These are phyloP conservation scores for Microtus montanus DNA, from an alignment of 2,113 vertebrate genomes.

Conservation along the genomic window DNA sequence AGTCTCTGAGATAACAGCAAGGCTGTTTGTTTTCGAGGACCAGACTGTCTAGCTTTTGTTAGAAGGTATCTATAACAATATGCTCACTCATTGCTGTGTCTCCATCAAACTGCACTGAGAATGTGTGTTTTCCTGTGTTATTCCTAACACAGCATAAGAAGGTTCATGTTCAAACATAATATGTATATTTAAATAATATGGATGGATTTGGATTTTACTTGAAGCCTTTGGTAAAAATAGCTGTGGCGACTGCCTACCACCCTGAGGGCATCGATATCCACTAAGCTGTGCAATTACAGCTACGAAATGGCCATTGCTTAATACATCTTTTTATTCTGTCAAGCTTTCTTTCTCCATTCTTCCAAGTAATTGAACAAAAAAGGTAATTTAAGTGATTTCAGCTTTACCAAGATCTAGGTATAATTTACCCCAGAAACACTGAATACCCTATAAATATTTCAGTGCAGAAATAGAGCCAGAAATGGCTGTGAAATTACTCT, in stretches of 20 bases:
- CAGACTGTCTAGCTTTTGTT: background rate
- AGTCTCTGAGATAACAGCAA: background rate
- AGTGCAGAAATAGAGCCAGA: conserved; percentile 64
- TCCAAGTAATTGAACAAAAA: conserved; percentile 76
- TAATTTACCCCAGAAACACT: conserved; percentile 73
- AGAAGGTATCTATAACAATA: background rate
- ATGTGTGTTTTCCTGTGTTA: conserved; percentile 19
- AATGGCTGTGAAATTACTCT: conserved; percentile 73
- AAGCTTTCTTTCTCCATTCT: conserved; percentile 61
- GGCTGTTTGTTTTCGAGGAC: conserved; percentile 14
- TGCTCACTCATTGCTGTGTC: background rate
- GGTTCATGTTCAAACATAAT: conserved; percentile 49
- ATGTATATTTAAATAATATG: conserved; percentile 55
- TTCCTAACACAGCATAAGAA: conserved; percentile 37
- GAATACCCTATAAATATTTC: conserved; percentile 75
- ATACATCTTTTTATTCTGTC: conserved; percentile 71
- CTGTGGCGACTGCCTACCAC: conserved; percentile 23
- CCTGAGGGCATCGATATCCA: conserved; percentile 61
- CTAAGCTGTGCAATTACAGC: conserved; percentile 61
- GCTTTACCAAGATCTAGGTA: conserved; percentile 62
- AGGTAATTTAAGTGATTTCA: conserved; percentile 77
- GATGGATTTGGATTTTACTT: conserved; percentile 70
- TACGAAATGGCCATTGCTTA: conserved; percentile 60
- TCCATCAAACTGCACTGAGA: background rate
- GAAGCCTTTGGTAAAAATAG: conserved; percentile 68